A percentile compares a stretch with the other conserved stretches of the same genome.
Evolutionary conservation across 2,113 vertebrate genomes (phyloP).

Genomic region (Eupsittula cactorum): DNA sequence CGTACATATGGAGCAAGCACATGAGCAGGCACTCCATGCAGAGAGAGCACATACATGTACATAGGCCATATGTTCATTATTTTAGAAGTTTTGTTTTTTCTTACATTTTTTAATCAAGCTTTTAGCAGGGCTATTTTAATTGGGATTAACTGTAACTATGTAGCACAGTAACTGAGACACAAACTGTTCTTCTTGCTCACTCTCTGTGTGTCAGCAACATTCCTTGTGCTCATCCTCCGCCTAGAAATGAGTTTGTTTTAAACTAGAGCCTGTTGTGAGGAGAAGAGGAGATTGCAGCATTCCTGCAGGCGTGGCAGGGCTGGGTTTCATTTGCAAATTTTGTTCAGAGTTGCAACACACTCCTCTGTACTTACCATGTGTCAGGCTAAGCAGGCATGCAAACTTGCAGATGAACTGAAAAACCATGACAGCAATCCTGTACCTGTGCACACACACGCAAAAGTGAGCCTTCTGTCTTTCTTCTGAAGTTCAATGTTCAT

Average conservation of each 20-base stretch:
- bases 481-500: neutral
- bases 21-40: neutral
- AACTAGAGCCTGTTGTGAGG: constrained; percentile 14
- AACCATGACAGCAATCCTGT: neutral
- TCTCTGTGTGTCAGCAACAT: constrained; percentile 42
- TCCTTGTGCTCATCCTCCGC: neutral
- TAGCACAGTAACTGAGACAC: neutral
- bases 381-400: neutral
- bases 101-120: neutral
- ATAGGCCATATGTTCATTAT: neutral
- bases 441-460: neutral
- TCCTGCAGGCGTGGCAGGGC: constrained; percentile 29
- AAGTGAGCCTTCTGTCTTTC: neutral
- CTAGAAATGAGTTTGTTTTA: constrained; percentile 38
- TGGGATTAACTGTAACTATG: neutral
- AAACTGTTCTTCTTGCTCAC: neutral
- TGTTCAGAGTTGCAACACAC: constrained; percentile 17
- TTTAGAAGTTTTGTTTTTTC: neutral
- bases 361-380: neutral
- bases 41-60: neutral
- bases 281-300: constrained; percentile 22
- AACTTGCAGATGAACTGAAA: neutral
- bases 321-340: constrained; percentile 37
- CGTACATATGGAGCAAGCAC: neutral
- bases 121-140: neutral